Evolutionary conservation across 2,797 vertebrate species (phyloP), one percentile per base, ranked within the genome.

Genomic region (Amblyopsis hoosieri): DNA sequence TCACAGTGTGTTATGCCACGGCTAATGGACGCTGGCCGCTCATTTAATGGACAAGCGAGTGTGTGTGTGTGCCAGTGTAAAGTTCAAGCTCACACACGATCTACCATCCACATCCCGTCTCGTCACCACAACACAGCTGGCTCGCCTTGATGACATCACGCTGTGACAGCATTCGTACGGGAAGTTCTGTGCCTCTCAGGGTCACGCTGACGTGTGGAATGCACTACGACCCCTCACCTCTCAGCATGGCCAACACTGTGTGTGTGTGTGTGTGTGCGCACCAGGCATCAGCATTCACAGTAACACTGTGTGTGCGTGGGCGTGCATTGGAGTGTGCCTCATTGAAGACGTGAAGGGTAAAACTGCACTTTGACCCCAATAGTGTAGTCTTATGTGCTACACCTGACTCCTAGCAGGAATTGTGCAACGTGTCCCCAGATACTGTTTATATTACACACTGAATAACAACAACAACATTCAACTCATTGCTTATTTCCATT

Each of bases 291-390:
- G n/a, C 6, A 31, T 33, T 29, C 15, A n/a, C 1, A 15, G 1
- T 17, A 29, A 54, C 52, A 29, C 12, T 29, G 7, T 47, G 51
- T 67, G 29, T 54, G 45, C 29, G 19, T n/a, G 19, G n/a, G 49
- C 14, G 37, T 47, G 66, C 62, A 45, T 13, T 47, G 45, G 29
- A 42, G 58, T 73, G 60, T 71, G 52, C 42, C 67, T 74, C 67
- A 75, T 57, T 17, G 29, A 37, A 48, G 47, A 23, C 50, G 37
- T 37, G 12, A 37, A 33, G 67, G 55, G 60, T 66, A 69, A 59
- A 66, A 31, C 17, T 64, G 79, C 54, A 88, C 84, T 86, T 85
- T 83, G 75, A 81, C 59, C 73, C 69, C 64, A 69, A 75, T 48
- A 12, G 46, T n/a, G 46, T 37, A 37, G 47, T 48, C 12, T 10